Percentiles rank a stretch among this genome's conserved stretches.
phyloP scores from a whole-genome alignment of 2,797 vertebrate genomes.

The Pelochelys cantorii region DNA sequence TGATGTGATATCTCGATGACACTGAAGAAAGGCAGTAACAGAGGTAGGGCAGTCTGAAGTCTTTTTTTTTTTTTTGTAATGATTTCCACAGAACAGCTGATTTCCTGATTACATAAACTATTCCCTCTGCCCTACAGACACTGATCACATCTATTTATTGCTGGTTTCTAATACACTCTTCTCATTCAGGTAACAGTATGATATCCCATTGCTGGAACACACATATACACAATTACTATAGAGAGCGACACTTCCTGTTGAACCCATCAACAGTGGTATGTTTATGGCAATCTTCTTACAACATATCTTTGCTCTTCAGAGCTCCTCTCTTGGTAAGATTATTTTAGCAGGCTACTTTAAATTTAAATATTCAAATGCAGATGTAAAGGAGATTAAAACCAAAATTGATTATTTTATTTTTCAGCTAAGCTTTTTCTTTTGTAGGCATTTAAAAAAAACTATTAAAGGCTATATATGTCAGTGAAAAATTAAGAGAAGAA shows the following conservation, averaged over 20 bases:
- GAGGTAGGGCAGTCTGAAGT: neutral
- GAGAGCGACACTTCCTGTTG: neutral
- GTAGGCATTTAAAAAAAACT: neutral
- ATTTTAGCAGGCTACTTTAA: neutral
- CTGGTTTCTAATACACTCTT: neutral
- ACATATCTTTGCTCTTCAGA: neutral
- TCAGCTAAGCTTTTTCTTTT: neutral
- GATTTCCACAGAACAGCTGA: neutral
- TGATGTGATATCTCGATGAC: neutral
- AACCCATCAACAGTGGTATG: neutral
- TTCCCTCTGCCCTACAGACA: neutral
- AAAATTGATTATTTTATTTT: neutral
- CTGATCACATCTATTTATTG: neutral
- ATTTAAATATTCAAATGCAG: neutral
- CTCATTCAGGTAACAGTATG: accelerated
- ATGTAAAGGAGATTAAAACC: neutral
- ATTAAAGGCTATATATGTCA: neutral
- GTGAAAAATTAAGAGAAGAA: neutral
- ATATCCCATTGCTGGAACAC: neutral
- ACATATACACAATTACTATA: neutral
- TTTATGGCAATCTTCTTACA: neutral
- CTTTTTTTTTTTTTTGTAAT: neutral
- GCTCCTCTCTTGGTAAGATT: neutral
- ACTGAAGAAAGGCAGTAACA: neutral
- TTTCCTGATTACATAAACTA: neutral